Conservation (phyloP, 2,113 vertebrate genomes). For the Eclectus roratus region DNA sequence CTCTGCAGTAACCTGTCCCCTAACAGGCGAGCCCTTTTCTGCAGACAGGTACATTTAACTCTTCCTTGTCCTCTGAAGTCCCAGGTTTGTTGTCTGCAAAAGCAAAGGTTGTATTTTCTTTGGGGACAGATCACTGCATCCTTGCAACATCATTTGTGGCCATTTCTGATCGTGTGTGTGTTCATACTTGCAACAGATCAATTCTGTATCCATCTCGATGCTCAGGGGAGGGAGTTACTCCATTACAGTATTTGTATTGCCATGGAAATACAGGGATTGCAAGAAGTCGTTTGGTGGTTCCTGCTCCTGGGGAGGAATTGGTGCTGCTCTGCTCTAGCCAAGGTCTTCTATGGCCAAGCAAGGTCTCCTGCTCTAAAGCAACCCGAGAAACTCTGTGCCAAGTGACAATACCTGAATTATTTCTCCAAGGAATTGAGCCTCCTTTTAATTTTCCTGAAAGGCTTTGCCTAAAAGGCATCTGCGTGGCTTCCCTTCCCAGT, state of each 20-base stretch:
- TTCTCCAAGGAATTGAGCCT: background rate
- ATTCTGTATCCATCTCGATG: rapidly evolving
- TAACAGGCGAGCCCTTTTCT: background rate
- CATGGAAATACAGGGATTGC: rapidly evolving
- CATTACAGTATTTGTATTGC: rapidly evolving
- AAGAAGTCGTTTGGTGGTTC: background rate
- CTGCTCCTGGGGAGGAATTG: background rate
- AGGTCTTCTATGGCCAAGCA: background rate
- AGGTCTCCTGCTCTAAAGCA: background rate
- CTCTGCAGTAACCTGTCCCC: background rate
- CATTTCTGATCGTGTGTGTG: rapidly evolving
- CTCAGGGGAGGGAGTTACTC: rapidly evolving
- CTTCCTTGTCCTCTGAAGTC: background rate
- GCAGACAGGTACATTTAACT: background rate
- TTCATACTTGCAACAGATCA: rapidly evolving
- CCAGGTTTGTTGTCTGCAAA: background rate
- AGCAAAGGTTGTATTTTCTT: background rate
- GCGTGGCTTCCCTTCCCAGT: background rate
- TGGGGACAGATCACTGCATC: background rate
- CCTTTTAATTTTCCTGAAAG: constrained; percentile 18
- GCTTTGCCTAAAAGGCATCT: background rate
- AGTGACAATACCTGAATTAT: background rate
- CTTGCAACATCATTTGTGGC: background rate
- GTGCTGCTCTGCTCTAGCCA: background rate
- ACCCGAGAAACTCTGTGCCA: background rate